Evolutionary conservation across 2,888 invertebrate genomes (phyloP).

Genomic region (Amphiduros pacificus): DNA sequence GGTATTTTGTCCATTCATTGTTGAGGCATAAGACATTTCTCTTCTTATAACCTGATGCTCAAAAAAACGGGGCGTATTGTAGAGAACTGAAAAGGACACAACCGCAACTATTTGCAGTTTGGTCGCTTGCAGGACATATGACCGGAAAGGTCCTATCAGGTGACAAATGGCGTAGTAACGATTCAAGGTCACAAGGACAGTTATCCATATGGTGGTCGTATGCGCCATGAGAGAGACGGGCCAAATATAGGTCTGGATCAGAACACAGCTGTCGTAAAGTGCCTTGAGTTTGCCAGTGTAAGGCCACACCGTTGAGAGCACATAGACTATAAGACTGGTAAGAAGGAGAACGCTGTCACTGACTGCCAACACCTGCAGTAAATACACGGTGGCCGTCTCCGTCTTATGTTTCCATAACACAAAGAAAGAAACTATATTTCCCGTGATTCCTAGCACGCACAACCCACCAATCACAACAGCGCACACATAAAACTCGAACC

Average conservation of each 20-base stretch:
- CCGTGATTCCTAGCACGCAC: constrained; percentile 17
- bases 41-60: constrained; percentile 24
- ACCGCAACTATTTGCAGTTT: constrained; percentile 22
- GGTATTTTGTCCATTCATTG: neutral
- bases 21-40: neutral
- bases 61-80: constrained; percentile 32
- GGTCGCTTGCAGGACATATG: constrained; percentile 8
- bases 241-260: constrained; percentile 25
- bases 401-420: constrained; percentile 26
- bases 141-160: constrained; percentile 18
- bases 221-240: constrained; percentile 31
- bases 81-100: constrained; percentile 25
- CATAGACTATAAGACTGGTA: constrained; percentile 11
- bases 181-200: constrained; percentile 31
- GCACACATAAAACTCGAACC: constrained; percentile 15
- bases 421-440: constrained; percentile 26
- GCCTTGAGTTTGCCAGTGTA: constrained; percentile 7
- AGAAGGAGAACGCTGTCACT: constrained; percentile 13
- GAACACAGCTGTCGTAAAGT: neutral
- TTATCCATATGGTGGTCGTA: constrained; percentile 30
- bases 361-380: constrained; percentile 22
- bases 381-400: constrained; percentile 24
- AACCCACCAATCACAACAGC: constrained; percentile 14
- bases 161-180: constrained; percentile 28
- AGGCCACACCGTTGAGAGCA: constrained; percentile 16